Evolutionary conservation across 1,140 invertebrate genomes (phyloP).

Genomic region (Lepidurus couesii): DNA sequence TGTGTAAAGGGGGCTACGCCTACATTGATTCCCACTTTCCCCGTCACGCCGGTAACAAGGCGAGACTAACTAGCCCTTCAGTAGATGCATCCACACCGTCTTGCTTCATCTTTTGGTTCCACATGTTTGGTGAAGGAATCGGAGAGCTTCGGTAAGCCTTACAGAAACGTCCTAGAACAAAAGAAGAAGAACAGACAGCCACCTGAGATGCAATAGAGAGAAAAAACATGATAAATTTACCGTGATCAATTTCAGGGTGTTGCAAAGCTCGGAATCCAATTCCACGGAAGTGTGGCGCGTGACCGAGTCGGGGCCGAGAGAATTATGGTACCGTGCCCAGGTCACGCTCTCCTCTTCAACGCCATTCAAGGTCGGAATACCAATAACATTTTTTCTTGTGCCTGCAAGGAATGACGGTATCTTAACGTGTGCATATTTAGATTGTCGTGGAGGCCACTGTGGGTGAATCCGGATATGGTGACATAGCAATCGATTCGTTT

Average conservation of each 20-base stretch:
- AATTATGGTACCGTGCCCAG: constrained; percentile 32
- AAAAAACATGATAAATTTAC: too few relatives aligned
- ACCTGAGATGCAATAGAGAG: too few relatives aligned
- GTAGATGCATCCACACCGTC: constrained; percentile 20
- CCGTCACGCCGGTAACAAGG: constrained; percentile 24
- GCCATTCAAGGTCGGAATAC: constrained; percentile 27
- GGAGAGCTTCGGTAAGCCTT: constrained; percentile 25
- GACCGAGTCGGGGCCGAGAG: not conserved
- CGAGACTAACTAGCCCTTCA: constrained; percentile 19
- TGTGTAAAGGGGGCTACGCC: constrained; percentile 30
- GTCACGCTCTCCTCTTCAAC: constrained; percentile 29
- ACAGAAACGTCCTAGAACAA: not conserved
- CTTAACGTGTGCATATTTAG: constrained; percentile 1
- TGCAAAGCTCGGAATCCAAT: not conserved
- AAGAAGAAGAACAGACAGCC: not conserved
- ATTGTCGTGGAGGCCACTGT: constrained; percentile 29
- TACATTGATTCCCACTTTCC: constrained; percentile 32
- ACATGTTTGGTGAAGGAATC: constrained; percentile 32
- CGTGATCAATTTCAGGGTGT: not conserved
- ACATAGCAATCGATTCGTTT: constrained; percentile 33
- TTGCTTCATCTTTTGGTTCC: constrained; percentile 32
- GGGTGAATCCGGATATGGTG: constrained; percentile 32
- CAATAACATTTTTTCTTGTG: not conserved
- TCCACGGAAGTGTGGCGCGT: constrained; percentile 30
- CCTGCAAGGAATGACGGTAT: too few relatives aligned